Percentiles rank a stretch among this genome's conserved stretches.
These are phyloP conservation scores for Fundulus diaphanus DNA, from an alignment of 2,797 vertebrate genomes.

Conservation along the genomic window DNA sequence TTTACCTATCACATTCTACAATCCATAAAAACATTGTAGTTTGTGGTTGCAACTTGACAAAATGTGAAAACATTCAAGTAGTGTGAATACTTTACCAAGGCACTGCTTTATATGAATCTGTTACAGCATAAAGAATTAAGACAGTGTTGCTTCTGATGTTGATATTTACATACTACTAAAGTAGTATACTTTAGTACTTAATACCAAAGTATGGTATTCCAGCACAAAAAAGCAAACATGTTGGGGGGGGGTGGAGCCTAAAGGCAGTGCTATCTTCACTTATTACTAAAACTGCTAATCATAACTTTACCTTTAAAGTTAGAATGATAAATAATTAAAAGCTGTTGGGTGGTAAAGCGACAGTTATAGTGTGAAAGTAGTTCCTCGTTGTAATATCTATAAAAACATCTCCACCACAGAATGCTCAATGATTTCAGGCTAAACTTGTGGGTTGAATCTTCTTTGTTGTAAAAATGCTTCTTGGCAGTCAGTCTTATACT, in stretches of 20 bases:
- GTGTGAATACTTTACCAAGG: background rate
- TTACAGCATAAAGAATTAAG: background rate
- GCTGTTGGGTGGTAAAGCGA: background rate
- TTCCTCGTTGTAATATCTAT: background rate
- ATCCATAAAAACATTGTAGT: background rate
- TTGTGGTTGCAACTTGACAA: background rate
- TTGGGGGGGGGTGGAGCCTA: no score
- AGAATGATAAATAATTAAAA: no score
- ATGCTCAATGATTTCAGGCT: background rate
- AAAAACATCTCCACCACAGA: background rate
- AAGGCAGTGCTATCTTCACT: no score
- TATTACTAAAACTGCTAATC: no score
- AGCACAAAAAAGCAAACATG: no score
- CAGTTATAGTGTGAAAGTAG: background rate
- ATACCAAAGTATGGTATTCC: background rate
- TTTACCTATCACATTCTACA: no score
- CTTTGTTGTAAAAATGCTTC: background rate
- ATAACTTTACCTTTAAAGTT: no score
- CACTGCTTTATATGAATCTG: background rate
- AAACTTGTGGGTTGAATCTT: background rate
- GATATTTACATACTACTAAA: no score
- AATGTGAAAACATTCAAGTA: background rate
- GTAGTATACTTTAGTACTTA: no score
- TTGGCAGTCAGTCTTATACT: background rate
- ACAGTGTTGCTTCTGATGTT: background rate